These are phyloP conservation scores for Drosophila parthenogenetica DNA, from an alignment of 2,888 invertebrate species.

Conservation along the genomic window DNA sequence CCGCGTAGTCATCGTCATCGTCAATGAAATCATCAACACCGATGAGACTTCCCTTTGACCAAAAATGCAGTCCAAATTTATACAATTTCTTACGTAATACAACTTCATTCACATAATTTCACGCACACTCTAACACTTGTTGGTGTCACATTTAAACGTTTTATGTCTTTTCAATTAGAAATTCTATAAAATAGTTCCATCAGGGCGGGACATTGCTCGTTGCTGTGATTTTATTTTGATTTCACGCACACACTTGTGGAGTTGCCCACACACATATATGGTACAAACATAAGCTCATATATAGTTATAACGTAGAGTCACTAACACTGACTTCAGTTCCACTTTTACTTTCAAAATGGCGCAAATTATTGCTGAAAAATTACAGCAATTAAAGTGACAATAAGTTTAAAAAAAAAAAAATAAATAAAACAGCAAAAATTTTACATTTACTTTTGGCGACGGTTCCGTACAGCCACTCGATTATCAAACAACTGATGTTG, in stretches of 20 bases:
- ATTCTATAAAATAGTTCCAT: conserved; percentile 81
- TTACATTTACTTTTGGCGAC: conserved; percentile 41
- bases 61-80: conserved; percentile 61
- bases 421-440: conserved; percentile 20
- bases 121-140: conserved; percentile 66
- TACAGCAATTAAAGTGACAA: conserved; percentile 21
- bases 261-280: conserved; percentile 44
- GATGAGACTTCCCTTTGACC: conserved; percentile 48
- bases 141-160: conserved; percentile 40
- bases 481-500: conserved; percentile 59
- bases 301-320: conserved; percentile 15
- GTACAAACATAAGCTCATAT: conserved; percentile 13
- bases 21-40: conserved; percentile 78
- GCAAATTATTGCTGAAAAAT: conserved; percentile 7
- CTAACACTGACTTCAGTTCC: neutral
- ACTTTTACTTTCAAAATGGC: conserved; percentile 24
- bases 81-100: conserved; percentile 78
- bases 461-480: conserved; percentile 56
- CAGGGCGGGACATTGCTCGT: conserved; percentile 73
- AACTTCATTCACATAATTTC: conserved; percentile 63
- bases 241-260: conserved; percentile 76
- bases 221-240: conserved; percentile 72
- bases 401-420: conserved; percentile 19
- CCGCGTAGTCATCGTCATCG: conserved; percentile 64
- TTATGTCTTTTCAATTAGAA: conserved; percentile 59